Base-by-base conservation (phyloP, 2,797 vertebrate species). In the Poeciliopsis presidionis region DNA sequence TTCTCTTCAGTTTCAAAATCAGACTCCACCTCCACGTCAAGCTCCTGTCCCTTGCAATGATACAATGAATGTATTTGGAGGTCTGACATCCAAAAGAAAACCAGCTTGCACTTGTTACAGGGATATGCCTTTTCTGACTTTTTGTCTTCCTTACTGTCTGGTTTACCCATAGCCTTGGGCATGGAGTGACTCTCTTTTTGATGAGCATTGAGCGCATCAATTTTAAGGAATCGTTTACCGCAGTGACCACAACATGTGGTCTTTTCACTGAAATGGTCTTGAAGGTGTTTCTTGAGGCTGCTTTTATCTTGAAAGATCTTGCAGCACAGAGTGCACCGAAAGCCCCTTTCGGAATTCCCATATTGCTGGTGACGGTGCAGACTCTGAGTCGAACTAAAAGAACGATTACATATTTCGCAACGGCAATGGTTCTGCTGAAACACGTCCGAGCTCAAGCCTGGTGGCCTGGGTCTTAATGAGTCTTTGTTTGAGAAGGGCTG, bases 81-180 rank as follows among this genome's bases (percentile, higher is more conserved):
- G 89, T 96, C 96, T 77, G 96, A 95, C 74, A 96, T 89, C 96
- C 96, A 96, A 86, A 96, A 96, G 83, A 96, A 96, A 63, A 84
- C 87, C 45, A 95, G 85, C 73, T 93, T 94, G 84, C 96, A 96
- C 70, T 94, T 94, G 81, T 90, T 95, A 86, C 96, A 96, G 47
- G 91, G 74, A 79, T 96, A 96, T 7, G 89, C 91, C 91, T 94
- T 95, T n/a, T 95, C 93, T 25, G 85, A 55, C 51, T 83, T 93
- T 72, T 93, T 95, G 67, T 93, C 94, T 12, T 84, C 89, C 67
- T 89, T 92, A 53, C 85, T 93, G 43, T 94, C 89, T 2, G 74
- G 83, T 86, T 84, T 94, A 61, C 73, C 82, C 9, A 82, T 30
- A 61, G 45, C 20, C 69, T 86, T 92, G n/a, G 71, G 36, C 20